Percentiles rank a stretch among this genome's conserved stretches.
Conservation (phyloP, 2,113 vertebrate genomes). For the Thunnus thynnus region DNA sequence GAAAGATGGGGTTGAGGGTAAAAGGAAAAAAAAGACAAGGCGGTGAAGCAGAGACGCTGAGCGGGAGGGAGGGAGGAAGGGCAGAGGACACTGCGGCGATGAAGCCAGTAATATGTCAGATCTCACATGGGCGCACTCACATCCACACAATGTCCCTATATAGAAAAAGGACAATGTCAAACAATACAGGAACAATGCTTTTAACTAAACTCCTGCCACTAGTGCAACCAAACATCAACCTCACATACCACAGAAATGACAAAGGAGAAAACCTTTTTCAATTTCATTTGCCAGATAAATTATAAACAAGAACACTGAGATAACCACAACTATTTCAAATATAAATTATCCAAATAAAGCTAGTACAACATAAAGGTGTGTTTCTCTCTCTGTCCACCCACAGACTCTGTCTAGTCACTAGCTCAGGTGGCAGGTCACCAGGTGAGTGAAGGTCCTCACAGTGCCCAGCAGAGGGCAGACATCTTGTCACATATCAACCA, state of each 20-base stretch:
- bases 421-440: slow-evolving; percentile 55
- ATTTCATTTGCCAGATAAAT: not conserved
- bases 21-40: slow-evolving; percentile 52
- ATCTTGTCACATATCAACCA: slow-evolving; percentile 59
- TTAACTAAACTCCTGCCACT: not conserved
- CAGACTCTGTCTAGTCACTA: not conserved
- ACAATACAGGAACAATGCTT: not conserved
- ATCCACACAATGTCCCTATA: slow-evolving; percentile 34
- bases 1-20: slow-evolving; percentile 28
- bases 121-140: slow-evolving; percentile 55
- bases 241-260: not conserved
- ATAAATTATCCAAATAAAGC: not conserved
- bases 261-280: not conserved
- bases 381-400: slow-evolving; percentile 3
- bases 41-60: slow-evolving; percentile 27
- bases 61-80: slow-evolving; percentile 38
- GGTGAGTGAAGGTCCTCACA: slow-evolving; percentile 61
- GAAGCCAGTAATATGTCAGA: slow-evolving; percentile 72
- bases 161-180: slow-evolving; percentile 48
- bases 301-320: not conserved
- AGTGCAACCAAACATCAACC: slow-evolving; percentile 6
- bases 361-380: not conserved
- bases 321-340: not conserved
- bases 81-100: slow-evolving; percentile 77
- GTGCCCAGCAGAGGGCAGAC: slow-evolving; percentile 81